phyloP scores from a whole-genome alignment of 1,140 invertebrate species.

The Aphis craccivora region DNA sequence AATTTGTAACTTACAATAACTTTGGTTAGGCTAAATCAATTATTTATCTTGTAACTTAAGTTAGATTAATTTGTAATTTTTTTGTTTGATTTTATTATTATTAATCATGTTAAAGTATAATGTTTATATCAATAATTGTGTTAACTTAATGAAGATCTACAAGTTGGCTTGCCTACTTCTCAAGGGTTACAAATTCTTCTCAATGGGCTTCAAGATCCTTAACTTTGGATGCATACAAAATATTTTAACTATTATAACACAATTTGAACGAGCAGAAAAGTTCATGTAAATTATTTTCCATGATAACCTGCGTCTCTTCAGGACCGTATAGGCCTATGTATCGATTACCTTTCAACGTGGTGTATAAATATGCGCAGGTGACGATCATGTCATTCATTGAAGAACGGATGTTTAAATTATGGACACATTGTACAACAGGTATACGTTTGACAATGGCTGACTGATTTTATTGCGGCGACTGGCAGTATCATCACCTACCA shows the following conservation, averaged over 20 bases:
- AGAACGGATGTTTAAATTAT: constrained; percentile 46
- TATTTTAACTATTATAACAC: constrained; percentile 49
- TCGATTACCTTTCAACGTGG: constrained; percentile 58
- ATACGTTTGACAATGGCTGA: constrained; percentile 55
- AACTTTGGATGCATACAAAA: constrained; percentile 53
- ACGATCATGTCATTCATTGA: constrained; percentile 57
- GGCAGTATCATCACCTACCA: constrained; percentile 53
- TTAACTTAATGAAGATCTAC: constrained; percentile 57
- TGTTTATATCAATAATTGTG: constrained; percentile 45
- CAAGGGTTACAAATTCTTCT: constrained; percentile 56
- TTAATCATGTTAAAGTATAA: constrained; percentile 41
- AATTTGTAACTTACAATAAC: constrained; percentile 46
- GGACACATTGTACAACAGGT: constrained; percentile 55
- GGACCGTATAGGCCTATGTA: constrained; percentile 57
- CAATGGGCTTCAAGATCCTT: constrained; percentile 56
- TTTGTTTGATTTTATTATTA: constrained; percentile 46
- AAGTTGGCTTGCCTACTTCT: constrained; percentile 51
- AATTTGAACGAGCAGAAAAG: constrained; percentile 48
- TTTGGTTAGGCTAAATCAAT: constrained; percentile 24
- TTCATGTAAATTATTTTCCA: constrained; percentile 53
- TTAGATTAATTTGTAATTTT: constrained; percentile 28
- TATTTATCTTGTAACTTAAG: constrained; percentile 51
- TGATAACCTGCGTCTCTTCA: constrained; percentile 58
- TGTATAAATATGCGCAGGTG: constrained; percentile 58
- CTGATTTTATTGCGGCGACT: constrained; percentile 20